Conservation (phyloP, 2,797 vertebrate species). For the Pitangus sulphuratus region DNA sequence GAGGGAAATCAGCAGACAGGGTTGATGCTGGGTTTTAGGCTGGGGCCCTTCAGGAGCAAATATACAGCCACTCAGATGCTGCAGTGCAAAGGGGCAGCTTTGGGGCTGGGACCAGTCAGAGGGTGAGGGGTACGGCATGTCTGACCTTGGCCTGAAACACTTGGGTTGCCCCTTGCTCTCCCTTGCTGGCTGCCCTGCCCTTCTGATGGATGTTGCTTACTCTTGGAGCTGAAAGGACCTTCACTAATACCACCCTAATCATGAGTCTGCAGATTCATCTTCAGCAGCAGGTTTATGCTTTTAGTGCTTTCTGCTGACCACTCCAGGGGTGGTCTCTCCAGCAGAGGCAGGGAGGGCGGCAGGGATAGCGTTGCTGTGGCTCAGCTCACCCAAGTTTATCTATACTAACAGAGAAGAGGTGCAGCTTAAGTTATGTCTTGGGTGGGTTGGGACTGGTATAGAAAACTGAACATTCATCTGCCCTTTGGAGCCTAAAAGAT, state of each 20-base stretch:
- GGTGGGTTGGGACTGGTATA: background rate
- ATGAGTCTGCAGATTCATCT: background rate
- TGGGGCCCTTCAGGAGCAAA: background rate
- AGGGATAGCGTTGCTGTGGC: fast-evolving
- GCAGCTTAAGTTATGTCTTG: background rate
- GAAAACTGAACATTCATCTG: background rate
- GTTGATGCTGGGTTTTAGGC: background rate
- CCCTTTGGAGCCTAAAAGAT: background rate
- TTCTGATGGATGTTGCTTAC: background rate
- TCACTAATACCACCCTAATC: background rate
- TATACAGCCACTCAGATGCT: background rate
- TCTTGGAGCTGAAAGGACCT: background rate
- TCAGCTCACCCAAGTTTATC: background rate
- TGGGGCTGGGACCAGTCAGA: background rate
- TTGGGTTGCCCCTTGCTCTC: background rate
- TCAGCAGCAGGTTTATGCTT: background rate
- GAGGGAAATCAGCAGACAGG: background rate
- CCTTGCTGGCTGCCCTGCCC: background rate
- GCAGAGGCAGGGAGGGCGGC: background rate
- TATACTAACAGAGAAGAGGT: background rate
- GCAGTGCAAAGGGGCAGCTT: background rate
- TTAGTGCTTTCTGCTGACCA: background rate
- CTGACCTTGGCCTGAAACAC: background rate
- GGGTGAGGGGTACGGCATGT: fast-evolving
- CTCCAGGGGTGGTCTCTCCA: background rate